phyloP scores from a whole-genome alignment of 2,113 vertebrate species.

The Pelodiscus sinensis region DNA sequence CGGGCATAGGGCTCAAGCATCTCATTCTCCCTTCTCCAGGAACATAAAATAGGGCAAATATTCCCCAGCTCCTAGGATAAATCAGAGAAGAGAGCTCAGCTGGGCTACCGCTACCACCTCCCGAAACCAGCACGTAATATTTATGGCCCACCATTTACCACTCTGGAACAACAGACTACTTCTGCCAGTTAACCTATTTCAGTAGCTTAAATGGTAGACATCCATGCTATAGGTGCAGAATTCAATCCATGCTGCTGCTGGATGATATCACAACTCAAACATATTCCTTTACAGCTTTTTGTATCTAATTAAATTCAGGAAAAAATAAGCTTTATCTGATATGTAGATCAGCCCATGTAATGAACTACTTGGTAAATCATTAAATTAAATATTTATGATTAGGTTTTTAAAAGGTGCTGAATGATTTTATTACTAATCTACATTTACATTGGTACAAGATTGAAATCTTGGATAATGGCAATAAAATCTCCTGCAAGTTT shows the following conservation, averaged over 20 bases:
- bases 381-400: neutral
- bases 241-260: neutral
- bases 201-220: neutral
- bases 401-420: neutral
- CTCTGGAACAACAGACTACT: neutral
- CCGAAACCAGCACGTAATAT: neutral
- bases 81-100: neutral
- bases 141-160: neutral
- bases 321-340: neutral
- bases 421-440: neutral
- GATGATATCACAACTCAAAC: neutral
- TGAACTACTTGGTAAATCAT: neutral
- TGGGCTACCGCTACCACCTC: neutral
- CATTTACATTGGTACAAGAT: neutral
- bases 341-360: neutral
- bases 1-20: neutral
- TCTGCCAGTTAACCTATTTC: neutral
- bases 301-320: neutral
- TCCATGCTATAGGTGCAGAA: neutral
- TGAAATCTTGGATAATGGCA: neutral
- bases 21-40: neutral
- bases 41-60: neutral
- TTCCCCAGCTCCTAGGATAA: neutral
- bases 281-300: neutral
- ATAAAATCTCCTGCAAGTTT: neutral